phyloP scores from a whole-genome alignment of 2,113 vertebrate species.

The Laticauda colubrina region DNA sequence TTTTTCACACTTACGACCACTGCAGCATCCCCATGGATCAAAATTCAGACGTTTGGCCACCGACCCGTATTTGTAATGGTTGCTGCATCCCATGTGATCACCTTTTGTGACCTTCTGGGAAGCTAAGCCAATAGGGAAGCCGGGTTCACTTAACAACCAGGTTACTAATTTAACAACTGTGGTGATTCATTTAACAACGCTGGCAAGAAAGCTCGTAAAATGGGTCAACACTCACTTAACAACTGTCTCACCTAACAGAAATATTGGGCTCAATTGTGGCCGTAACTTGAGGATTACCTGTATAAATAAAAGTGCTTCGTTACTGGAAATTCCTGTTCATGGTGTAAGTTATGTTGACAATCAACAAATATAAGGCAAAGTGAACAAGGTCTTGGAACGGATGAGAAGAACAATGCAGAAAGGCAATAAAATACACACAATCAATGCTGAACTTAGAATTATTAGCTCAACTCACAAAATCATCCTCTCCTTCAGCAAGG shows the following conservation, averaged over 20 bases:
- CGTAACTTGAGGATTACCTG: neutral
- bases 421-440: neutral
- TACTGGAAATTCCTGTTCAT: neutral
- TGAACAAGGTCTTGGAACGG: neutral
- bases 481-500: slow-evolving; percentile 79
- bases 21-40: neutral
- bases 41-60: neutral
- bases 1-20: neutral
- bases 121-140: neutral
- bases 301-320: neutral
- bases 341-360: neutral
- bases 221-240: neutral
- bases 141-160: neutral
- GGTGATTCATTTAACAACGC: neutral
- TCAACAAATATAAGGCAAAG: neutral
- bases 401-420: neutral
- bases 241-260: neutral
- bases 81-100: neutral
- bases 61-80: neutral
- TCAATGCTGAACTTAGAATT: neutral
- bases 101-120: neutral
- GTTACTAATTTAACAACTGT: neutral
- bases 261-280: neutral
- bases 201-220: neutral
- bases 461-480: slow-evolving; percentile 73